Conservation (phyloP, 2,113 vertebrate genomes). For the Hippoglossus stenolepis region DNA sequence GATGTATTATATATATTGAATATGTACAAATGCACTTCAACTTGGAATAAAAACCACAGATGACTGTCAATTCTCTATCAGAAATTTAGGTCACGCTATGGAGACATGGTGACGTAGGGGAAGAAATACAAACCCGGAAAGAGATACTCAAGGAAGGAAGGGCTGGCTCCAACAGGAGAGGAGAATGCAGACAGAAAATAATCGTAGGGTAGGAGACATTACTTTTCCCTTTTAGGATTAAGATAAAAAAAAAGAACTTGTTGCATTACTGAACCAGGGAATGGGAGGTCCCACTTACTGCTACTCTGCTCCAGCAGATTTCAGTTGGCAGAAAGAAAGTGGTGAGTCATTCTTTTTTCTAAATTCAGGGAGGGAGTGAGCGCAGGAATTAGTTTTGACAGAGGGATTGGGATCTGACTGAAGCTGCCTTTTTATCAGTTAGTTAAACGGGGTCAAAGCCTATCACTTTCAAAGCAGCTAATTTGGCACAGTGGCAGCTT, state of each 20-base stretch:
- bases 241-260: conserved; percentile 26
- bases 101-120: too few species aligned
- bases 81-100: too few species aligned
- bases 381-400: conserved; percentile 54
- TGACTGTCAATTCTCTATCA: too few species aligned
- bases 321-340: conserved; percentile 33
- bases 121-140: not conserved
- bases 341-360: conserved; percentile 55
- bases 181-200: conserved; percentile 8
- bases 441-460: conserved; percentile 33
- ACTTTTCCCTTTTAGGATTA: not conserved
- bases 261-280: conserved; percentile 44
- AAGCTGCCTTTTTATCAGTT: conserved; percentile 52
- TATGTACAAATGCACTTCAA: too few species aligned
- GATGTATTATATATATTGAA: too few species aligned
- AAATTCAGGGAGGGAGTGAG: conserved; percentile 43
- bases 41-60: too few species aligned
- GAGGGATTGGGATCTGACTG: conserved; percentile 38
- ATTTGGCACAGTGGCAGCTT: conserved; percentile 22
- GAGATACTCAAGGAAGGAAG: not conserved
- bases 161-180: conserved; percentile 11
- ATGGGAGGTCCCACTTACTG: not conserved
- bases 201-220: conserved; percentile 6
- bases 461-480: conserved; percentile 43
- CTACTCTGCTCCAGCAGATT: conserved; percentile 4